These are phyloP conservation scores for Vidua chalybeata DNA, from an alignment of 2,113 vertebrate species.

Conservation along the genomic window DNA sequence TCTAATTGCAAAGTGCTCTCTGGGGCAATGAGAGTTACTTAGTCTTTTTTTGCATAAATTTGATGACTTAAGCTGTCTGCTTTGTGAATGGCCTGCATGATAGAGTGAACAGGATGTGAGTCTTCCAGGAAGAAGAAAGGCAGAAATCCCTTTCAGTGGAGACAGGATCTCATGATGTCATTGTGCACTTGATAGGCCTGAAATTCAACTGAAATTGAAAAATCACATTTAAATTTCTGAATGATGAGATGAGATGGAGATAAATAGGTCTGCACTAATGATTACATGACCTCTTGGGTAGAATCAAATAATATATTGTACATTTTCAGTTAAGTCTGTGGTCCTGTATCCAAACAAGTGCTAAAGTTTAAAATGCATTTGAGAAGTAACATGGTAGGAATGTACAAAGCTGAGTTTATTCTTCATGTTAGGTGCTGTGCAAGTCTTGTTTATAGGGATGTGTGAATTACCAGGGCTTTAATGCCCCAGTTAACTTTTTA, in stretches of 20 bases:
- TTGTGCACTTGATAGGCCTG: conserved; percentile 31
- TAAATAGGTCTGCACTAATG: conserved; percentile 4
- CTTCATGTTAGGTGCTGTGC: neutral
- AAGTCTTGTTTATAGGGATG: neutral
- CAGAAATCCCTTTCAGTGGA: conserved; percentile 7
- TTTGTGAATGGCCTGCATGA: conserved; percentile 65
- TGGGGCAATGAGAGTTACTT: conserved; percentile 28
- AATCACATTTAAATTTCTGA: conserved; percentile 39
- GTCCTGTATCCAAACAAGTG: neutral
- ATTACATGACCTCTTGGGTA: conserved; percentile 6
- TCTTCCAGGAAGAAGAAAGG: conserved; percentile 25
- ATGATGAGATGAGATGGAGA: conserved; percentile 14
- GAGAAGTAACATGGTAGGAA: neutral
- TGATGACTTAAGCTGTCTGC: conserved; percentile 33
- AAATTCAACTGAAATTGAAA: conserved; percentile 39
- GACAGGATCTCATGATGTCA: conserved; percentile 8
- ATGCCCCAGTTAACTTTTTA: neutral
- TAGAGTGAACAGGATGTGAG: conserved; percentile 25
- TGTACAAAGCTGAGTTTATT: neutral
- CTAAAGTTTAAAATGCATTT: conserved; percentile 15
- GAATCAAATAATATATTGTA: neutral
- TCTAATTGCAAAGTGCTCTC: neutral
- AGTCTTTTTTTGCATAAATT: conserved; percentile 63
- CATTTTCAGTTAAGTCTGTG: neutral
- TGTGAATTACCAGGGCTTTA: neutral